Base-by-base conservation (phyloP, 2,888 invertebrate genomes). In the Drosophila incognita region DNA sequence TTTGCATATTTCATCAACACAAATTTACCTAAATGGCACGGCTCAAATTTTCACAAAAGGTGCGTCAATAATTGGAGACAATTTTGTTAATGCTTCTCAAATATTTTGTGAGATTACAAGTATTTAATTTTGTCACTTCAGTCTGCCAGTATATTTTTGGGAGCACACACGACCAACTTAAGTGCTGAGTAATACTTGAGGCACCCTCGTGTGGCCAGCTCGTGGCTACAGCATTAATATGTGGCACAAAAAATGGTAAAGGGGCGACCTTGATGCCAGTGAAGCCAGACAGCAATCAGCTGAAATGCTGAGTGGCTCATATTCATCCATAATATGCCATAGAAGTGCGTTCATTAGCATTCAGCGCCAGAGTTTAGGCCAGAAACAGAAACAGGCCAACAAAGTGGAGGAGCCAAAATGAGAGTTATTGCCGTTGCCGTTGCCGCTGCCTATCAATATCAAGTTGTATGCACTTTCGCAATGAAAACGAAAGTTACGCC, bases 401-500 rank as follows among this genome's bases (percentile, higher is more conserved):
- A 42, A 73, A 77, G 60, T 79, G 71, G 36, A 74, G 62, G 42
- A 48, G 74, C 71, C 68, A 70, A 73, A 66, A 64, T 54, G 53
- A 71, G 74, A 68, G 69, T 57, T 29, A 7, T 40, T 7, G 48
- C 36, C 54, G 33, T 33, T 42, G 60, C 61, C 33, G 40, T 52
- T 53, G 74, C 65, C 71, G 63, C 58, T 54, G 74, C 75, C 73
- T 76, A 82, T 69, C 76, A 85, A 85, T 78, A 85, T 85, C 77
- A 82, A 82, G 71, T 79, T 89, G 86, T 85, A 77, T 87, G 89
- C 90, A 89, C 87, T 87, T 87, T 87, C 87, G 90, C 87, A 87
- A 87, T 89, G 89, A 87, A 87, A 87, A 89, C 89, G 87, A 87
- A 87, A 87, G 87, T 89, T 89, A 86, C 72, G 74, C 77, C 79